Percentiles rank a stretch among this genome's conserved stretches.
Conservation (phyloP, 35 echinoderm and acorn worm genomes). For the Diadema setosum region DNA sequence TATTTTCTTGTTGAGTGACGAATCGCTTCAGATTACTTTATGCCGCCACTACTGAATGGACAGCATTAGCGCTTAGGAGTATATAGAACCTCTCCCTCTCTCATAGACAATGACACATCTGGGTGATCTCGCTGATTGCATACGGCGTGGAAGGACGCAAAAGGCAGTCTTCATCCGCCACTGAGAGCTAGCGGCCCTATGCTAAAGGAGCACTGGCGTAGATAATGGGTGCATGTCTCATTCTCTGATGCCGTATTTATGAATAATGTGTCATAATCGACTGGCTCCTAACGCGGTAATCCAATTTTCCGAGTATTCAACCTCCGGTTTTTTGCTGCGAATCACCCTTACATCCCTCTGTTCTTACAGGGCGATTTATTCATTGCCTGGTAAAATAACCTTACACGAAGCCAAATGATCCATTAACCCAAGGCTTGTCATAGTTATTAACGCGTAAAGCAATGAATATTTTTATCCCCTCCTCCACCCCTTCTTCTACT, state of each 20-base stretch:
- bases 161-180: too few species aligned
- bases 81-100: too few species aligned
- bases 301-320: neutral
- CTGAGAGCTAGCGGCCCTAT: too few species aligned
- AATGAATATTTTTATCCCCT: neutral
- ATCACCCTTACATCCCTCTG: neutral
- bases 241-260: neutral
- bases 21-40: too few species aligned
- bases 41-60: too few species aligned
- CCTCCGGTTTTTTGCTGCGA: neutral
- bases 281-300: neutral
- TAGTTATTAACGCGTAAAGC: neutral
- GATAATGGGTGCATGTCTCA: neutral
- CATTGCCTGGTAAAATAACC: conserved; percentile 4
- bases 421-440: neutral
- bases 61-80: too few species aligned
- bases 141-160: too few species aligned
- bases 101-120: too few species aligned
- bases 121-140: too few species aligned
- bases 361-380: neutral
- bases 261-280: neutral
- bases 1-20: too few species aligned
- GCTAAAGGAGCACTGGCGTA: neutral
- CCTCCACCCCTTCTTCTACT: neutral
- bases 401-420: neutral